Evolutionary conservation across 2,797 vertebrate species (phyloP), one percentile per base, ranked within the genome.

Genomic region (Falco naumanni): DNA sequence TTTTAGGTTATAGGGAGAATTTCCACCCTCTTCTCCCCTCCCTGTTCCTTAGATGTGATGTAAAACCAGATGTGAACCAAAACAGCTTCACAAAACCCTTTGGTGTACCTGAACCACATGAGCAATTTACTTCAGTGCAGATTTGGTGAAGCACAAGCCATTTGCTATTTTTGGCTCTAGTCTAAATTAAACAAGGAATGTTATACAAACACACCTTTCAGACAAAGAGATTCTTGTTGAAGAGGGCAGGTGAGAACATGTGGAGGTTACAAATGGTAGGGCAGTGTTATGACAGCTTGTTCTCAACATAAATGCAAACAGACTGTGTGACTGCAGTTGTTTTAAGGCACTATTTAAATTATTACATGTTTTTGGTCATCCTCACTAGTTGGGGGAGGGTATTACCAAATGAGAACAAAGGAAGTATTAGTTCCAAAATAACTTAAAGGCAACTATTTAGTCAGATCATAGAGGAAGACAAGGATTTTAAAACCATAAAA

Each of bases 191-290:
- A 81, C 43, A 91, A 88, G n/a, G 74, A 94, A 79, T 47, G 51
- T 84, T 95, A 92, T 28, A 85, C 69, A 97, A 91, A 75, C 90
- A n/a, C 16, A 15, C 68, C 89, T 93, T 90, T 95, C 37, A 86
- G 84, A 97, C 94, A 97, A 96, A 97, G 91, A 86, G 41, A n/a
- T 65, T 87, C 76, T 95, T 94, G 84, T 97, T 96, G 59, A 61
- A 70, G 66, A 69, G 57, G 94, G 66, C 96, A 95, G 95, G 96
- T 97, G 94, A 96, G 90, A 97, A 88, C 31, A 43, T 2, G 33
- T 41, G 87, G 95, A 88, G 75, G 78, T 85, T 96, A 71, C 45
- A 61, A 94, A 54, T 89, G 22, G 75, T 54, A 39, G 50, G 68
- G 66, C 47, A 43, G 37, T 89, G 54, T 95, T 95, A 78, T 78